phyloP scores from a whole-genome alignment of 2,797 vertebrate genomes.

The Petrocephalus schoutedeni region DNA sequence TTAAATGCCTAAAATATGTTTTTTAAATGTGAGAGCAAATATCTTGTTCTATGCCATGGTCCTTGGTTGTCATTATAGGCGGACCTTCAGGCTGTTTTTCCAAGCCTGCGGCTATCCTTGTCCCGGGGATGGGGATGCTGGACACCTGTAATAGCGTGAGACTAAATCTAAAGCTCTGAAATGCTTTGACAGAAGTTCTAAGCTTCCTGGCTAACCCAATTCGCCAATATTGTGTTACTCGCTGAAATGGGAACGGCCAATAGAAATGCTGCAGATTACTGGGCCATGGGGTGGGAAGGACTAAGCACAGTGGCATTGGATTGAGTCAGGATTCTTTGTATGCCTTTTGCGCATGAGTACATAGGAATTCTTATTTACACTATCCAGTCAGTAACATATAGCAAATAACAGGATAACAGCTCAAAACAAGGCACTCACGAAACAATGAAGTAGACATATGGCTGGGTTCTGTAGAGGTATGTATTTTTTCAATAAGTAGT shows the following conservation, averaged over 20 bases:
- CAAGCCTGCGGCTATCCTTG: background rate
- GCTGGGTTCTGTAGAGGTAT: background rate
- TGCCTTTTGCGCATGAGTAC: background rate
- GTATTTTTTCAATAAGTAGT: background rate
- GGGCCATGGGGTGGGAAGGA: too few relatives aligned
- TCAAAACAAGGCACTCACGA: background rate
- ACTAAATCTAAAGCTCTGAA: too few relatives aligned
- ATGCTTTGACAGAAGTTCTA: too few relatives aligned
- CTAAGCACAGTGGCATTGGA: background rate
- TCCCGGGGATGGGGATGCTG: background rate
- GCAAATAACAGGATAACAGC: background rate
- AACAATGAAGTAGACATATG: background rate
- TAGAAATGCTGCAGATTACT: too few relatives aligned
- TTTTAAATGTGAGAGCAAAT: background rate
- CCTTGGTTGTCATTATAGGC: background rate
- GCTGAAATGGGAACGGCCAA: too few relatives aligned
- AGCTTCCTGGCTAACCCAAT: too few relatives aligned
- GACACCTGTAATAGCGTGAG: background rate
- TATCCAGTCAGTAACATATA: background rate
- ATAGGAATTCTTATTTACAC: background rate
- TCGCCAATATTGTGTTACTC: too few relatives aligned
- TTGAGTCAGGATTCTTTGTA: background rate
- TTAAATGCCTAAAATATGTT: background rate
- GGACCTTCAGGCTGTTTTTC: background rate
- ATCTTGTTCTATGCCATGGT: background rate